These are phyloP conservation scores for Caenorhabditis panamensis DNA, from an alignment of 2,888 invertebrate genomes.

Conservation along the genomic window DNA sequence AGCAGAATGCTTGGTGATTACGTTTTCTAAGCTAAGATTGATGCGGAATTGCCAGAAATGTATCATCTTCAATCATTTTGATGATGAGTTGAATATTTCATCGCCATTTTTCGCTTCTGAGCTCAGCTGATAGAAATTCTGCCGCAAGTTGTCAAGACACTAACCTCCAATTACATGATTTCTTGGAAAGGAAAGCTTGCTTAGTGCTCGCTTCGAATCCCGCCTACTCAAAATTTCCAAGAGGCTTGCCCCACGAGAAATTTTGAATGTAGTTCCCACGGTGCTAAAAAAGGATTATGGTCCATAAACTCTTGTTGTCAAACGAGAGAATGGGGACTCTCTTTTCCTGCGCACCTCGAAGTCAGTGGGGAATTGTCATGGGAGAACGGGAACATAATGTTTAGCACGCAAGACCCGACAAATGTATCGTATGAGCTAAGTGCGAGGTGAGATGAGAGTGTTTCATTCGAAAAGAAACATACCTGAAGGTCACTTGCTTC, in stretches of 20 bases:
- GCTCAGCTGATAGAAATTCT: too few relatives aligned
- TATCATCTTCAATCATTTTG: too few relatives aligned
- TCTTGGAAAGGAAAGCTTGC: too few relatives aligned
- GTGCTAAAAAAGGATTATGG: conserved; percentile 34
- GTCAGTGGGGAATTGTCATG: too few relatives aligned
- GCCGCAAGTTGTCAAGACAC: too few relatives aligned
- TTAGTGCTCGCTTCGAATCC: neutral
- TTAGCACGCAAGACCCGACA: neutral
- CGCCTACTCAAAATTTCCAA: neutral
- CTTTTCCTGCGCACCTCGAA: too few relatives aligned
- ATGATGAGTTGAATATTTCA: too few relatives aligned
- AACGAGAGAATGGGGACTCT: neutral
- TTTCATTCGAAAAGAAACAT: conserved; percentile 33
- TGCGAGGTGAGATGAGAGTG: conserved; percentile 37
- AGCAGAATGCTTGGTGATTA: too few relatives aligned
- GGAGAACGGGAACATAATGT: conserved; percentile 15
- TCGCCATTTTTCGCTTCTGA: too few relatives aligned
- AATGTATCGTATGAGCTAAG: conserved; percentile 32
- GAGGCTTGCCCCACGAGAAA: neutral
- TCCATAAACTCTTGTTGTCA: conserved; percentile 2
- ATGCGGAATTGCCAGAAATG: too few relatives aligned
- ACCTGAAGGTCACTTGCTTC: conserved; percentile 33
- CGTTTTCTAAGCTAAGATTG: too few relatives aligned
- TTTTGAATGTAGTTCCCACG: conserved; percentile 20
- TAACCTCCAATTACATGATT: too few relatives aligned